phyloP scores from a whole-genome alignment of 2,888 invertebrate genomes.

The Parthenolecanium corni region DNA sequence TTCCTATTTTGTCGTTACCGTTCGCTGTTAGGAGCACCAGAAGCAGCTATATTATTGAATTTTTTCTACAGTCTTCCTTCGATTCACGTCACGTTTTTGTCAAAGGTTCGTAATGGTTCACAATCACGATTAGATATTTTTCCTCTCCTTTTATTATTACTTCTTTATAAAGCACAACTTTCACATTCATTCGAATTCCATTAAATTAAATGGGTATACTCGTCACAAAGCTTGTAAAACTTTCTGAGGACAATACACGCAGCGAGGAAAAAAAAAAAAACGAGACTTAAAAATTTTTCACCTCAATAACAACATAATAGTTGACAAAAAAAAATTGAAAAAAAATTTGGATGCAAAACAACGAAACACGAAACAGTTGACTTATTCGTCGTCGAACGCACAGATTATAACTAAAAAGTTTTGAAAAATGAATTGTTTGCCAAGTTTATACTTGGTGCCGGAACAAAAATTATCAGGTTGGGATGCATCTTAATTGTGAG shows the following conservation, averaged over 20 bases:
- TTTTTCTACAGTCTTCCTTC: not conserved
- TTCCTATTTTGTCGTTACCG: too few species aligned
- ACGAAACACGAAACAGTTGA: constrained; percentile 16
- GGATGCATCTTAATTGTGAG: constrained; percentile 26
- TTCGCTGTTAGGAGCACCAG: too few species aligned
- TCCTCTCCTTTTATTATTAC: not conserved
- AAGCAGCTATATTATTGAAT: not conserved
- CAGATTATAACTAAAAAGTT: constrained; percentile 24
- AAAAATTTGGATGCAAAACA: constrained; percentile 1
- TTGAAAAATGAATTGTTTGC: constrained; percentile 14
- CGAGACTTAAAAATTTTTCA: not conserved
- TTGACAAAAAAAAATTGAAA: constrained; percentile 8
- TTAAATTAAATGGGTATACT: not conserved
- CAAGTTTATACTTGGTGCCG: constrained; percentile 23
- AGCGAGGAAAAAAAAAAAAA: not conserved
- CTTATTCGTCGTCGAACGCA: constrained; percentile 21
- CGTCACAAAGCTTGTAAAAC: not conserved
- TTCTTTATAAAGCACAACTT: too few species aligned
- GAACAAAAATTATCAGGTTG: constrained; percentile 26
- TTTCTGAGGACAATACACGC: not conserved
- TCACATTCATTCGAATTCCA: not conserved
- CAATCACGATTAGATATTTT: not conserved
- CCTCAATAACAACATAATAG: too few species aligned
- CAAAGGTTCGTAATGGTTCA: not conserved
- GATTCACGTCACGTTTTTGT: not conserved